Evolutionary conservation across 2,888 invertebrate genomes (phyloP).

Genomic region (Trichogramma dendrolimi): DNA sequence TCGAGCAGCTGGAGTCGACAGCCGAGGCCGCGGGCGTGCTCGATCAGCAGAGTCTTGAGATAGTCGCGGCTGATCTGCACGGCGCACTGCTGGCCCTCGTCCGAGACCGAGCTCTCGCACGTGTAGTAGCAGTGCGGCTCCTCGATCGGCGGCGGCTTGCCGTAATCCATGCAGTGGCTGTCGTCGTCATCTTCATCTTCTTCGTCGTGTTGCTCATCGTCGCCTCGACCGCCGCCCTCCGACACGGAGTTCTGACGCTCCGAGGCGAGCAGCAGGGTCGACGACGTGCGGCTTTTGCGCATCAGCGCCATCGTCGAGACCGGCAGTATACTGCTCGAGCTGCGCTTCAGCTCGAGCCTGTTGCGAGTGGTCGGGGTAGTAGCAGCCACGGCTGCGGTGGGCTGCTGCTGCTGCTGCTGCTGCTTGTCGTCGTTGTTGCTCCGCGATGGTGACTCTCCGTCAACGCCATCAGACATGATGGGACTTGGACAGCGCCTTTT

Average conservation of each 20-base stretch:
- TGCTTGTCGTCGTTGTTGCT: slow-evolving; percentile 6
- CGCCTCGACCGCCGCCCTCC: slow-evolving; percentile 16
- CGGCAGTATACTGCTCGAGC: slow-evolving; percentile 37
- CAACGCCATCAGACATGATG: too few relatives aligned
- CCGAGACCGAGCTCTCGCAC: slow-evolving; percentile 71
- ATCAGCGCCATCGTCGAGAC: slow-evolving; percentile 19
- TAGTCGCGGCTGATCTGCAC: slow-evolving; percentile 57
- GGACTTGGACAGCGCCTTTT: too few relatives aligned
- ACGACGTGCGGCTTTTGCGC: slow-evolving; percentile 35
- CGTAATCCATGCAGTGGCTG: slow-evolving; percentile 66
- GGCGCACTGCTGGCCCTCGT: slow-evolving; percentile 45
- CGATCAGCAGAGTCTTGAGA: slow-evolving; percentile 68
- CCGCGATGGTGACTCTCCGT: slow-evolving; percentile 7
- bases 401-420: background rate
- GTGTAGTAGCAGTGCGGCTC: slow-evolving; percentile 61
- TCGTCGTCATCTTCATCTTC: slow-evolving; percentile 31
- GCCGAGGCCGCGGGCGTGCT: slow-evolving; percentile 67
- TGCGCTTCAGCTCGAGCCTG: slow-evolving; percentile 41
- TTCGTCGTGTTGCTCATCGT: slow-evolving; percentile 29
- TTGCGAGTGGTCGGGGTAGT: background rate
- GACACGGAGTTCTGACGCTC: slow-evolving; percentile 28
- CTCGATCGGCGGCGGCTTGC: slow-evolving; percentile 75
- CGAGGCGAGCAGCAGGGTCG: slow-evolving; percentile 38
- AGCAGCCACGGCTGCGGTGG: background rate
- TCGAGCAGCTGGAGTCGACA: slow-evolving; percentile 68